A percentile compares a stretch with the other conserved stretches of the same genome.
Conservation (phyloP, 2,888 invertebrate genomes). For the Caenorhabditis sulstoni region DNA sequence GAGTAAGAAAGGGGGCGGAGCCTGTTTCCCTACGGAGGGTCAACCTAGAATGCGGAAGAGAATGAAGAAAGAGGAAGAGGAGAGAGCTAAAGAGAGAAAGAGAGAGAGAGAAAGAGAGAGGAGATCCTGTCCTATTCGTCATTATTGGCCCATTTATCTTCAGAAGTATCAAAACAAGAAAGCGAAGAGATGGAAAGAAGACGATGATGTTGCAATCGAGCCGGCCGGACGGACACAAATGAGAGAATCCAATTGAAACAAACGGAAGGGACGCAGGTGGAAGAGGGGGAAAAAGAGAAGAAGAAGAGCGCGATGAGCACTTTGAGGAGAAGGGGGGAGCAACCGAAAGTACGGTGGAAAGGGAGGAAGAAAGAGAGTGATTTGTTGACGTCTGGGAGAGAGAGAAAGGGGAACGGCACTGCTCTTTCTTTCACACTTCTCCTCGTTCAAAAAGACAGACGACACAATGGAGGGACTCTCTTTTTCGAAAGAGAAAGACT, state of each 20-base stretch:
- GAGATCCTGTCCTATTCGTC: slow-evolving; percentile 7
- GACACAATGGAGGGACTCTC: slow-evolving; percentile 16
- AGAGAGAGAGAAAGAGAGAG: not conserved
- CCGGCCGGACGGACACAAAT: not conserved
- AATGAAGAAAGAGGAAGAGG: not conserved
- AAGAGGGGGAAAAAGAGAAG: slow-evolving; percentile 4
- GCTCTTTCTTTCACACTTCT: slow-evolving; percentile 13
- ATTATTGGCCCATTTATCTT: slow-evolving; percentile 21
- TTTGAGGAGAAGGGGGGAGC: not conserved
- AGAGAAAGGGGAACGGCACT: not conserved
- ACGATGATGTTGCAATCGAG: slow-evolving; percentile 2
- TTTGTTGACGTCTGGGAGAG: slow-evolving; percentile 12
- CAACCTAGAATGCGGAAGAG: no score
- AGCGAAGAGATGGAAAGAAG: not conserved
- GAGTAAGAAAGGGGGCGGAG: slow-evolving; percentile 14
- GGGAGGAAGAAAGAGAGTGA: not conserved
- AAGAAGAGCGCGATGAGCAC: not conserved
- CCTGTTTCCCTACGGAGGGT: not conserved
- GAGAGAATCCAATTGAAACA: slow-evolving; percentile 11
- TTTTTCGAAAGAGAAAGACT: no score
- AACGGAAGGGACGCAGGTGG: slow-evolving; percentile 13
- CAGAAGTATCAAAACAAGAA: slow-evolving; percentile 14
- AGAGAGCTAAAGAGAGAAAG: not conserved
- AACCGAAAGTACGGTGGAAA: not conserved
- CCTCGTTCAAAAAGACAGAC: slow-evolving; percentile 8